These are phyloP conservation scores for Cossypha niveicapilla DNA, from an alignment of 2,797 vertebrate species.

Conservation along the genomic window DNA sequence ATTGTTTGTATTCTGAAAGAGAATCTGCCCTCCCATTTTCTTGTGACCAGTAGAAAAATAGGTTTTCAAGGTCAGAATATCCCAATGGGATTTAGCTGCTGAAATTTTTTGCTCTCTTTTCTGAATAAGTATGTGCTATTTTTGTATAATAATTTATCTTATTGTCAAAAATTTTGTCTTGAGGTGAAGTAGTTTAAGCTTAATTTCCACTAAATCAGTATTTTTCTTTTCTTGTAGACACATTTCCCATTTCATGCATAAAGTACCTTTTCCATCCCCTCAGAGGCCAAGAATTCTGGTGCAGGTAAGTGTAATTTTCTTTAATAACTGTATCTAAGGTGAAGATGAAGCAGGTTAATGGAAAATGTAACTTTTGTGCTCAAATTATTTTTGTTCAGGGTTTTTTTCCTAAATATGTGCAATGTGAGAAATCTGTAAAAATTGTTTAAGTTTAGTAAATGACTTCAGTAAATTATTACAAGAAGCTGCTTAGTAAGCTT, in stretches of 20 bases:
- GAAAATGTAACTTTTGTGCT: not conserved
- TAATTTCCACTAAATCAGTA: not conserved
- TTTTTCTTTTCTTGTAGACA: conserved; percentile 80
- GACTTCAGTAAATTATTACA: not conserved
- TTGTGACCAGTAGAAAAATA: not conserved
- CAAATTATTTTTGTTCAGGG: not conserved
- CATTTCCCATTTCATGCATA: conserved; percentile 98
- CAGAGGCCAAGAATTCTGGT: conserved; percentile 97
- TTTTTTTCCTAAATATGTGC: not conserved
- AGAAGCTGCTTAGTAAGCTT: not conserved
- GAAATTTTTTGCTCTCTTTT: not conserved
- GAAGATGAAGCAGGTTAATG: not conserved
- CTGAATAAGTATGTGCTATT: not conserved
- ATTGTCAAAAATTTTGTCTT: not conserved
- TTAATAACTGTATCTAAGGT: not conserved
- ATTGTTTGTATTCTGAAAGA: not conserved
- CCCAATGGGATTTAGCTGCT: not conserved
- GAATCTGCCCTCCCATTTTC: not conserved
- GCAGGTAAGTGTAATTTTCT: conserved; percentile 81
- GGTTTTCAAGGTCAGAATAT: not conserved
- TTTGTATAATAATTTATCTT: not conserved
- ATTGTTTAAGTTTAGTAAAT: not conserved
- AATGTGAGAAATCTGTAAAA: not conserved
- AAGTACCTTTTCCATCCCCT: conserved; percentile 94
- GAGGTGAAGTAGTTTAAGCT: not conserved